Conservation (phyloP, 2,797 vertebrate genomes). For the Danionella dracula region DNA sequence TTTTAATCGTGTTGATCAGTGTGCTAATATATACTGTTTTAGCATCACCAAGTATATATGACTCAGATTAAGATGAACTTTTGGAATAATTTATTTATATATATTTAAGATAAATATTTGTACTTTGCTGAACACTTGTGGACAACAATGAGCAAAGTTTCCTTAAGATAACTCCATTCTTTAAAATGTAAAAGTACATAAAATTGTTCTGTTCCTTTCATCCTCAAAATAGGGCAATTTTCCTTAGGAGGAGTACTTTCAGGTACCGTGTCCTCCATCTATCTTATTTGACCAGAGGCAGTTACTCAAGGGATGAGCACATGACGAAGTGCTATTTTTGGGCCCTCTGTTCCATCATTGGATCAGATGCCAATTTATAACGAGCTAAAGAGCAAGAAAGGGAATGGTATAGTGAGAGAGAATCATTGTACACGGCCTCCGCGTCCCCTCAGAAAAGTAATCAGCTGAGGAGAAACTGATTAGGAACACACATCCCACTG, state of each 20-base stretch:
- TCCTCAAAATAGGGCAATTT: too few species aligned
- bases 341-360: slow-evolving; percentile 52
- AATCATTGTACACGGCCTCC: slow-evolving; percentile 27
- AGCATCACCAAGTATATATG: too few species aligned
- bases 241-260: slow-evolving; percentile 7
- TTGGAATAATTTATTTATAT: too few species aligned
- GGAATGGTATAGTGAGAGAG: not conserved
- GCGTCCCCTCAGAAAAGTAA: slow-evolving; percentile 42
- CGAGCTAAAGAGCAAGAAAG: slow-evolving; percentile 23
- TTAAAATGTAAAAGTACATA: too few species aligned
- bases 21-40: too few species aligned
- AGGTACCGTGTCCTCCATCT: slow-evolving; percentile 34
- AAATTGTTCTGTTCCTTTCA: too few species aligned
- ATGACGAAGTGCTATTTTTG: slow-evolving; percentile 62
- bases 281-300: slow-evolving; percentile 37
- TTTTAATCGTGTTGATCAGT: too few species aligned
- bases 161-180: too few species aligned
- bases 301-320: slow-evolving; percentile 58
- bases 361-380: slow-evolving; percentile 65
- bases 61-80: too few species aligned
- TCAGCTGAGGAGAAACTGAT: slow-evolving; percentile 49
- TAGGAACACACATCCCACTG: slow-evolving; percentile 33
- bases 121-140: too few species aligned
- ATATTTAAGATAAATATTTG: too few species aligned
- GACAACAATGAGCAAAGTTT: too few species aligned